Evolutionary conservation across 1,140 invertebrate species (phyloP), one percentile per base, ranked within the genome.

Genomic region (Danaus plexippus): DNA sequence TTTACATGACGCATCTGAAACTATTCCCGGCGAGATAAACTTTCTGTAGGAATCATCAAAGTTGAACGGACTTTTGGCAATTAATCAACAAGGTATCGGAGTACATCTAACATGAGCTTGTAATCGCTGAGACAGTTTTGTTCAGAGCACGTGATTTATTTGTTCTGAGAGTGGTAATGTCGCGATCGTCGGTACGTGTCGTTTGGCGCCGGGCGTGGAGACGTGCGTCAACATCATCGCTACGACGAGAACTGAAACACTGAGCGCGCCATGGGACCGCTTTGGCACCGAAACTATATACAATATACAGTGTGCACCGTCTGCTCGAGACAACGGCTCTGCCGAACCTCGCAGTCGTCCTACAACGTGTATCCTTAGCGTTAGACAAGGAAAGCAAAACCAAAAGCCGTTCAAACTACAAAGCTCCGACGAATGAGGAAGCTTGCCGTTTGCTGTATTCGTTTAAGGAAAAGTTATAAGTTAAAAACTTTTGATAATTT

Each of bases 401-500:
- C 42, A 65, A 66, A 71, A 52, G 73, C 68, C 61, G 64, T 61
- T 64, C 53, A 54, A 32, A 32, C 22, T 32, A 32, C 22, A 32
- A 32, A 32, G 22, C 22, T 32, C 22, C 22, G 22, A 52, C 69
- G 69, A 72, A 73, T 73, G 64, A 72, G 71, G 65, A 76, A 70
- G 67, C 71, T 69, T 61, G 53, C 64, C 59, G 49, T 57, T 67
- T 77, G 59, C 61, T 69, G 63, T 56, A 45, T 57, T 71, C 78
- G 69, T 69, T 80, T 71, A 73, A 72, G 70, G 73, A 77, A 83
- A 86, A 84, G 77, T 82, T 85, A 68, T 74, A 80, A 83, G 72
- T 85, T 85, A 75, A 84, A 87, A 87, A 85, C 69, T 87, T 87
- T 85, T 78, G 76, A 84, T 84, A 81, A 85, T 85, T 84, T 75